Percentiles rank a stretch among this genome's conserved stretches.
Evolutionary conservation across 2,797 vertebrate genomes (phyloP).

Genomic region (Remorina albescens): DNA sequence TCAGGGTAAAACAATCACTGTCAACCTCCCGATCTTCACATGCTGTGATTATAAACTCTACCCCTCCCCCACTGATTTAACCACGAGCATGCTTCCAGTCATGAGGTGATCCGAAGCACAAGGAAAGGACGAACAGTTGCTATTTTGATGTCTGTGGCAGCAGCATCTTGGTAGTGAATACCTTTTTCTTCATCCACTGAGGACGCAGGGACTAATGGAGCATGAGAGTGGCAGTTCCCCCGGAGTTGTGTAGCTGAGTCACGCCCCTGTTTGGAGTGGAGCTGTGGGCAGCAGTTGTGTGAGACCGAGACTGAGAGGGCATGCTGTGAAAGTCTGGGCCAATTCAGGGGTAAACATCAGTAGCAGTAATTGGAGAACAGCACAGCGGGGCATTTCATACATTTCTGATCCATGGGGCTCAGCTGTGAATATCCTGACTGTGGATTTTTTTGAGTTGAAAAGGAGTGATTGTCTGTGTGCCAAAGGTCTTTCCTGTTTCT

Average conservation of each 20-base stretch:
- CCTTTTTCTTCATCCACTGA: conserved; percentile 81
- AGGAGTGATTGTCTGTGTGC: conserved; percentile 29
- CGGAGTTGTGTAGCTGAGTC: conserved; percentile 69
- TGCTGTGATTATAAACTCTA: conserved; percentile 56
- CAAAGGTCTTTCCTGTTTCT: conserved; percentile 32
- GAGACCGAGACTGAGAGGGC: conserved; percentile 65
- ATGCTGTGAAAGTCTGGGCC: conserved; percentile 67
- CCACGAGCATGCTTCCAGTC: conserved; percentile 13
- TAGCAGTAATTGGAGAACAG: conserved; percentile 78
- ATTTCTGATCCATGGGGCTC: conserved; percentile 62
- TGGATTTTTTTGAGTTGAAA: conserved; percentile 48
- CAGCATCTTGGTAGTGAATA: conserved; percentile 63
- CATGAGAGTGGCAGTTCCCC: conserved; percentile 79
- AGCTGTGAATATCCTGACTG: conserved; percentile 47
- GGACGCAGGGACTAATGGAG: conserved; percentile 78
- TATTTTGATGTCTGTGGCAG: conserved; percentile 71
- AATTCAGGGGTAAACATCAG: conserved; percentile 73
- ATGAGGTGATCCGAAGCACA: conserved; percentile 47
- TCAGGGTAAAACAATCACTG: conserved; percentile 46
- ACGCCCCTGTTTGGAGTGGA: conserved; percentile 70
- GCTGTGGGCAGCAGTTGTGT: conserved; percentile 62
- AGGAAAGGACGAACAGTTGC: conserved; percentile 61
- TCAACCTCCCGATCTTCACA: conserved; percentile 43
- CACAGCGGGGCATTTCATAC: conserved; percentile 74
- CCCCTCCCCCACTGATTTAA: conserved; percentile 49